Base-by-base conservation (phyloP, 2,113 vertebrate species). In the Tragelaphus strepsiceros region DNA sequence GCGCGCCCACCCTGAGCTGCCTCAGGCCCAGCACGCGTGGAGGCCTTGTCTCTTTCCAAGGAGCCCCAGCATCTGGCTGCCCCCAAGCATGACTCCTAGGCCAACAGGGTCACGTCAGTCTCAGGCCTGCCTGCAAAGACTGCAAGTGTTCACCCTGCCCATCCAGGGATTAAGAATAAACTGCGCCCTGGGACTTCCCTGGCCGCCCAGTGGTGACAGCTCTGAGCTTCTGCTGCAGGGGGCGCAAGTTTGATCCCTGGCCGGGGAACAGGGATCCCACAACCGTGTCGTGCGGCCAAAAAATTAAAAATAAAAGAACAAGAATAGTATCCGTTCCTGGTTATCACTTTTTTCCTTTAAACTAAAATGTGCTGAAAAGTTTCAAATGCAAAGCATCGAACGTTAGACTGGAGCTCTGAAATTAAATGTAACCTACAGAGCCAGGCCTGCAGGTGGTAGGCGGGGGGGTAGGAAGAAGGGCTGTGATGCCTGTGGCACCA, bases 11-110 rank as follows among this genome's bases (percentile, higher is more conserved):
- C 8, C 46, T 32, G 7, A 13, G 62, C 46, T 13, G 5, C 39
- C 43, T 1, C 0, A 32, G 21, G 22, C 8, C 43, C 9, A 6
- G 61, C n/a, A 2, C 0, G 8, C 0, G 0, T 0, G n/a, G 16
- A 61, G 35, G 84, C 5, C 30, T 7, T 1, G 8, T 32, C 39
- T 22, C 28, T 30, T 30, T 32, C n/a, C 15, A 22, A 78, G 19
- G 32, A 35, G 86, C 53, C 15, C 86, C 32, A 6, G 10, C 24
- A 8, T 15, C 51, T 6, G 46, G 89, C 12, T 4, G 15, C 53
- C 32, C 0, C 49, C 46, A 26, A 0, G 26, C 21, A 22, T 2
- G 6, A 56, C n/a, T 26, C 26, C n/a, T 1, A 2, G 1, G 11
- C 8, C 77, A 19, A 13, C 26, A 32, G 59, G 13, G 12, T 12